Evolutionary conservation across 2,797 vertebrate species (phyloP), one percentile per base, ranked within the genome.

Genomic region (Prionace glauca): DNA sequence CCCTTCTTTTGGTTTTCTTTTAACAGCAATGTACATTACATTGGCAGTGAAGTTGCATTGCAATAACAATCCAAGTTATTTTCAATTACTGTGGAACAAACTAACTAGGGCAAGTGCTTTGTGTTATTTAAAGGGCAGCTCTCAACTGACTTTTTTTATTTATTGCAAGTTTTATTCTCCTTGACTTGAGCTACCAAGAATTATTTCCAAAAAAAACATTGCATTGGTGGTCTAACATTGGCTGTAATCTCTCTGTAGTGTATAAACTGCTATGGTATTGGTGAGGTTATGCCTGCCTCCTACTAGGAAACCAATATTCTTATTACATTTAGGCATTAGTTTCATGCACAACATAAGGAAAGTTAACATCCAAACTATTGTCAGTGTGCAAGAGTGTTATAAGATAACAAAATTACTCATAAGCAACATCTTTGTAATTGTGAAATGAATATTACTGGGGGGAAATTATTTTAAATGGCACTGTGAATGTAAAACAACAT

Each of bases 161-260:
- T 29, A n/a, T 16, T 90, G 29, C 29, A 62, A 22, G 88, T 26
- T 62, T 65, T 67, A 36, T 91, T 36, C 32, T n/a, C n/a, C 62
- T 22, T 67, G 88, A 36, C 9, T 91, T 91, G 62, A 67, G 62
- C 32, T 20, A 16, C 88, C 20, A n/a, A n/a, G 29, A 90, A 90
- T 62, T 32, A 90, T 91, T 67, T 91, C 62, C 88, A 91, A 91
- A 20, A 65, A 12, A 91, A 91, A 67, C n/a, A 67, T 36, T 91
- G 29, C 60, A 20, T 65, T 90, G 56, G 62, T 91, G 88, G 32
- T 36, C 88, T 10, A 84, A 20, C 18, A 91, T 14, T 91, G 88
- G 32, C 60, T 65, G 62, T 91, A 91, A 65, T 36, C 29, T 22
- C 32, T 36, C 60, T 65, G n/a, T 11, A 22, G 88, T 67, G 62